Percentiles rank a stretch among this genome's conserved stretches.
Evolutionary conservation across 37 sponge, comb jelly and placozoan species (phyloP).

Genomic region (Halisarca cf. caerulea): DNA sequence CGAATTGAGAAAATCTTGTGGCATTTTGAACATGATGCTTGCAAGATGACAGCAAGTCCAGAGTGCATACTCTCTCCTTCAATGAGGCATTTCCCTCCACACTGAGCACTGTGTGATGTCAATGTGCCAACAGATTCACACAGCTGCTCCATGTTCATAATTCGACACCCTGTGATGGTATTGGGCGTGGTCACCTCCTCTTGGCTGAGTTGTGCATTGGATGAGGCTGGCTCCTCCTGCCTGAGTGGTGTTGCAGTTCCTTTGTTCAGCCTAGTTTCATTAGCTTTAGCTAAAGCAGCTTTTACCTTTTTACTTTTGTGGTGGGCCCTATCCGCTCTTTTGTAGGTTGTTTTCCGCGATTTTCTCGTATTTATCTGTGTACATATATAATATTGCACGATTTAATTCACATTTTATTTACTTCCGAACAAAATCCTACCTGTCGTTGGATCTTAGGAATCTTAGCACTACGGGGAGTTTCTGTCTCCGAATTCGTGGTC

Average conservation of each 20-base stretch:
- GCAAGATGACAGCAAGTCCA: conserved; percentile 6
- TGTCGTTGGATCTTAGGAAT: not conserved
- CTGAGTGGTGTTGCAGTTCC: not conserved
- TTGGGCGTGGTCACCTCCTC: not conserved
- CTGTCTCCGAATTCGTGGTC: too few relatives aligned
- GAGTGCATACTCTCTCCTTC: not conserved
- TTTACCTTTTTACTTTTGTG: conserved; percentile 14
- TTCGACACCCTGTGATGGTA: conserved; percentile 7
- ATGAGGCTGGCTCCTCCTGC: too few relatives aligned
- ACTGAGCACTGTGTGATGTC: conserved; percentile 1
- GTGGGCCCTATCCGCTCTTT: not conserved
- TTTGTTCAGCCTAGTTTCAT: not conserved
- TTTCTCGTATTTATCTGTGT: too few relatives aligned
- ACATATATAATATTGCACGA: too few relatives aligned
- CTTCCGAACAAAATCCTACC: not conserved
- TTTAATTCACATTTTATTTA: not conserved
- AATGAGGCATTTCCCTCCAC: not conserved
- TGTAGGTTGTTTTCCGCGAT: not conserved
- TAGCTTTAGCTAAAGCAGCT: not conserved
- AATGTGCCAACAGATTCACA: not conserved
- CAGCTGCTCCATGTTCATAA: conserved; percentile 16
- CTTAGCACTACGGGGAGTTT: not conserved
- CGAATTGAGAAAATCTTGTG: not conserved
- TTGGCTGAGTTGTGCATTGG: too few relatives aligned
- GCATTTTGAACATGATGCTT: conserved; percentile 2